Conservation (phyloP, 2,888 invertebrate species). For the Napeogenes inachia region DNA sequence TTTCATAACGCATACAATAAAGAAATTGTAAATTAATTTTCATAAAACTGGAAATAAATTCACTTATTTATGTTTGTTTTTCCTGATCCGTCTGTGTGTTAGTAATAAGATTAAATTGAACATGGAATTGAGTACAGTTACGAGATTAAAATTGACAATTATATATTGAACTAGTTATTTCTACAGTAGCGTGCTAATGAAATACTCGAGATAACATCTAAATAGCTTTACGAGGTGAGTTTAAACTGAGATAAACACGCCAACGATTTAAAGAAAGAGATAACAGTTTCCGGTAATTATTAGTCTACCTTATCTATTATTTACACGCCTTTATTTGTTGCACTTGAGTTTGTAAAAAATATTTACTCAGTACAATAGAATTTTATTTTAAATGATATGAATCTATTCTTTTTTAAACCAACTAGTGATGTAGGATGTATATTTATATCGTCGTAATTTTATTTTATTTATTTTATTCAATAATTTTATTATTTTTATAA, state of each 20-base stretch:
- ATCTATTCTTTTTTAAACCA: too few relatives aligned
- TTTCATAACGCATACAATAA: too few relatives aligned
- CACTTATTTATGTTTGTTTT: neutral
- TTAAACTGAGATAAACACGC: constrained; percentile 44
- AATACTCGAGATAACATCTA: constrained; percentile 57
- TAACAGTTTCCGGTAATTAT: constrained; percentile 10
- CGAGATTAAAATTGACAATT: constrained; percentile 2
- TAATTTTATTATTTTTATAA: too few relatives aligned
- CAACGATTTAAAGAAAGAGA: constrained; percentile 26
- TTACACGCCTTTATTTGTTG: too few relatives aligned
- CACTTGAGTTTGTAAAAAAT: too few relatives aligned
- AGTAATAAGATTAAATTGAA: constrained; percentile 2
- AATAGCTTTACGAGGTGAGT: constrained; percentile 50
- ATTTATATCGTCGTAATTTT: too few relatives aligned
- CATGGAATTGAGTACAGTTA: neutral
- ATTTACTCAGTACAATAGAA: too few relatives aligned
- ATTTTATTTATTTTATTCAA: too few relatives aligned
- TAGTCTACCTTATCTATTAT: neutral
- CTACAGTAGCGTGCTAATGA: constrained; percentile 46
- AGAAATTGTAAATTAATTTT: too few relatives aligned
- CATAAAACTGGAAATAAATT: too few relatives aligned
- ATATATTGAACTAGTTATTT: constrained; percentile 18
- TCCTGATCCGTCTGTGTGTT: neutral
- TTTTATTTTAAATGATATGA: too few relatives aligned
- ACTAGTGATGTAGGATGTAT: too few relatives aligned